Evolutionary conservation across 2,888 invertebrate genomes (phyloP).

Genomic region (Conops quadrifasciatus): DNA sequence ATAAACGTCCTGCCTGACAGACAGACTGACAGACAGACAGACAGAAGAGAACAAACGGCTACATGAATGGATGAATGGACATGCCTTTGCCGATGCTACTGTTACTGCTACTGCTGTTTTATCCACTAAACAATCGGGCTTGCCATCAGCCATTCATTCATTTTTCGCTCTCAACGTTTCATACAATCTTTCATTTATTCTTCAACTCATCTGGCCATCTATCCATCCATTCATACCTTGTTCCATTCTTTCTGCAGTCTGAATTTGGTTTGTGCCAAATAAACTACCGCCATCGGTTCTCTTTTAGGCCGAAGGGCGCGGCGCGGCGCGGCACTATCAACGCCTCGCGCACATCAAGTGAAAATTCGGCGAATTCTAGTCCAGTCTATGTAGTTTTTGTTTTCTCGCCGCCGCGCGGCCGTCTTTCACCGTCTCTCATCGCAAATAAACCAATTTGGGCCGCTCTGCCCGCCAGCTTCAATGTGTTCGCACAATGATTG

Average conservation of each 20-base stretch:
- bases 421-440: constrained; percentile 27
- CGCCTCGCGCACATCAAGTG: constrained; percentile 12
- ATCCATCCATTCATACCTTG: background rate
- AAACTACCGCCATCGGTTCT: background rate
- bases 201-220: background rate
- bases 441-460: background rate
- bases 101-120: background rate
- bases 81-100: background rate
- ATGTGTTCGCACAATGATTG: background rate
- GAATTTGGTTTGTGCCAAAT: constrained; percentile 20
- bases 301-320: too few relatives aligned
- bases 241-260: background rate
- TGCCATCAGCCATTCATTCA: too few relatives aligned
- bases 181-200: constrained; percentile 18
- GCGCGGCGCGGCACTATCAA: too few relatives aligned
- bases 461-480: too few relatives aligned
- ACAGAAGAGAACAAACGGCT: too few relatives aligned
- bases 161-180: too few relatives aligned
- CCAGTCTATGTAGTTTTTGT: constrained; percentile 8
- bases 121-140: constrained; percentile 4
- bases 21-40: background rate
- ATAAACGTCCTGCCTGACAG: constrained; percentile 29
- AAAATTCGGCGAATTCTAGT: constrained; percentile 20
- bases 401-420: constrained; percentile 31
- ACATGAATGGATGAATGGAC: too few relatives aligned